phyloP scores from a whole-genome alignment of 2,797 vertebrate species.

The Perodicticus potto region DNA sequence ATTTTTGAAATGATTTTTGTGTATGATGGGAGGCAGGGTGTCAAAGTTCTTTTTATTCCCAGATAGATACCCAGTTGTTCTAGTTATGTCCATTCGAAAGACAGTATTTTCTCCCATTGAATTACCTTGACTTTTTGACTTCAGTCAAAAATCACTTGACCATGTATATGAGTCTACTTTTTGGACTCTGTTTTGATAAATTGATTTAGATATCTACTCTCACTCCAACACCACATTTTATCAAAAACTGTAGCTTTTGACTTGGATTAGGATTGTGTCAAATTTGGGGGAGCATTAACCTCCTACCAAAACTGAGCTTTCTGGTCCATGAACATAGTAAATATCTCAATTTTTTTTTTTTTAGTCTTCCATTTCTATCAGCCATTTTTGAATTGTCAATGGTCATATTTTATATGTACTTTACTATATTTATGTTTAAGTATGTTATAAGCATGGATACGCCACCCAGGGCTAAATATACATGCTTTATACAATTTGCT shows the following conservation, averaged over 20 bases:
- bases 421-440: neutral
- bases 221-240: neutral
- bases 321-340: neutral
- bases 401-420: neutral
- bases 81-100: neutral
- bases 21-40: neutral
- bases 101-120: neutral
- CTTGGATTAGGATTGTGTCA: neutral
- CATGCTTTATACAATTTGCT: neutral
- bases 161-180: neutral
- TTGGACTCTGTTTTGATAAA: neutral
- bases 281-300: neutral
- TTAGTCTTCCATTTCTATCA: neutral
- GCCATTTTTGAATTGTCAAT: neutral
- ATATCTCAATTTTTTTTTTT: neutral
- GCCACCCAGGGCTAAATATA: neutral
- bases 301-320: neutral
- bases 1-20: neutral
- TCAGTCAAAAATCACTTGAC: neutral
- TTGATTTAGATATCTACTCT: neutral
- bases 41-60: neutral
- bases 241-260: neutral
- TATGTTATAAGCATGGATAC: neutral
- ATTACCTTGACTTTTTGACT: neutral
- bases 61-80: neutral